A percentile compares a stretch with the other conserved stretches of the same genome.
Conservation (phyloP, 2,888 invertebrate species). For the Leucophora obtusa region DNA sequence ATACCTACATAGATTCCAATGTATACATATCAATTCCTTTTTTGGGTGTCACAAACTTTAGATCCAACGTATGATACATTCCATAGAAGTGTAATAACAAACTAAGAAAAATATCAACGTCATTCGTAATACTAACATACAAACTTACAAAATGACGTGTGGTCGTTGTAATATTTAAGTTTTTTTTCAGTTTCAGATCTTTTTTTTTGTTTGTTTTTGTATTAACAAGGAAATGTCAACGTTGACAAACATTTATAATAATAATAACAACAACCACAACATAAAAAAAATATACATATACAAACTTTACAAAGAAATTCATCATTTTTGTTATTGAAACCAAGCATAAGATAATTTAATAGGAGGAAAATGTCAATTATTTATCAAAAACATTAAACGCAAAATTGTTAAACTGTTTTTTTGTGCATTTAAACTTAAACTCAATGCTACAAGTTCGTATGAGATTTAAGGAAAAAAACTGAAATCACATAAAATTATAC, state of each 20-base stretch:
- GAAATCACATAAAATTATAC: conserved; percentile 5
- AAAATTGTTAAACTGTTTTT: not conserved
- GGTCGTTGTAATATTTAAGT: conserved; percentile 15
- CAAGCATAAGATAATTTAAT: conserved; percentile 22
- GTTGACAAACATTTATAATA: conserved; percentile 43
- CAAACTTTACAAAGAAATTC: conserved; percentile 69
- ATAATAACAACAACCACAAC: conserved; percentile 33
- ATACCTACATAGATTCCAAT: too few relatives aligned
- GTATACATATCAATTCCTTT: too few relatives aligned
- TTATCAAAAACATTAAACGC: conserved; percentile 3
- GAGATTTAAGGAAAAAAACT: conserved; percentile 2
- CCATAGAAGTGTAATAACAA: not conserved
- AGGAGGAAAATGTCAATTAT: conserved; percentile 44
- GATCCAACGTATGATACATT: too few relatives aligned
- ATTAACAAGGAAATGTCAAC: conserved; percentile 61
- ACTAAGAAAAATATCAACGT: conserved; percentile 23
- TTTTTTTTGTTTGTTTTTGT: conserved; percentile 28
- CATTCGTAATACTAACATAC: conserved; percentile 13
- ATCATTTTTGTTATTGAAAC: conserved; percentile 68
- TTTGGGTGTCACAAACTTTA: too few relatives aligned
- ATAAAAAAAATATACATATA: conserved; percentile 64
- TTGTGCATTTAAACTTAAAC: not conserved
- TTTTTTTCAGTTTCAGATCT: conserved; percentile 20
- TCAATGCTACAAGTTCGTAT: conserved; percentile 7
- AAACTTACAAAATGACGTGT: conserved; percentile 28